Base-by-base conservation (phyloP, 2,888 invertebrate genomes). In the Patella pellucida region DNA sequence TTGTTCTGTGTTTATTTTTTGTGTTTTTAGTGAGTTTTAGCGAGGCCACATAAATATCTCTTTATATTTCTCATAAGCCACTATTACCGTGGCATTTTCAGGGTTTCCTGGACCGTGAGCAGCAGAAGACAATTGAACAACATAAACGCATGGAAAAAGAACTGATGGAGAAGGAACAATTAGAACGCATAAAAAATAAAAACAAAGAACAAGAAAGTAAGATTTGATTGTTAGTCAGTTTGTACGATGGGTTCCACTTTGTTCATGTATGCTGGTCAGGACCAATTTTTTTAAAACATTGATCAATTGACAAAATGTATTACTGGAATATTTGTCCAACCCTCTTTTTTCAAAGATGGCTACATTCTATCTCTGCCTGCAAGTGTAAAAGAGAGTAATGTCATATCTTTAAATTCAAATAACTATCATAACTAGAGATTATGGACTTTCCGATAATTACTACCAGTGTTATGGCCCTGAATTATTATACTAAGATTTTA, bases 161-260 rank as follows among this genome's bases (percentile, higher is more conserved):
- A 90, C 78, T 86, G 69, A 78, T 85, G 74, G 96, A 96, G 91
- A 93, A 96, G 80, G 96, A 96, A 90, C 93, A 95, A 86, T 93
- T 96, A 83, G 96, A 97, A 88, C 95, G 95, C 83, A 93, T 97
- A 86, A 94, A 96, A 89, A 96, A 97, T 92, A 97, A 97, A 91
- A 96, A 97, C 91, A 97, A 97, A 91, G 95, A 96, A 90, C 97
- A 97, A 91, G 96, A 97, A 92, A 97, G 97, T 91, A 83, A 86
- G 90, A 83, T 23, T 11, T 19, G 4, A 7, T 14, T 15, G 15
- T 51, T 19, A 23, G 16, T 23, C 23, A 5, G 16, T 41, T n/a
- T 14, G 2, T 16, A 12, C 12, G 16, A 41, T 23, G n/a, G 31
- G 16, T 67, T 50, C 31, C 71, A 31, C n/a, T 73, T 68, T 68